Evolutionary conservation across 1,140 invertebrate genomes (phyloP), one percentile per base, ranked within the genome.

Genomic region (Magallana gigas): DNA sequence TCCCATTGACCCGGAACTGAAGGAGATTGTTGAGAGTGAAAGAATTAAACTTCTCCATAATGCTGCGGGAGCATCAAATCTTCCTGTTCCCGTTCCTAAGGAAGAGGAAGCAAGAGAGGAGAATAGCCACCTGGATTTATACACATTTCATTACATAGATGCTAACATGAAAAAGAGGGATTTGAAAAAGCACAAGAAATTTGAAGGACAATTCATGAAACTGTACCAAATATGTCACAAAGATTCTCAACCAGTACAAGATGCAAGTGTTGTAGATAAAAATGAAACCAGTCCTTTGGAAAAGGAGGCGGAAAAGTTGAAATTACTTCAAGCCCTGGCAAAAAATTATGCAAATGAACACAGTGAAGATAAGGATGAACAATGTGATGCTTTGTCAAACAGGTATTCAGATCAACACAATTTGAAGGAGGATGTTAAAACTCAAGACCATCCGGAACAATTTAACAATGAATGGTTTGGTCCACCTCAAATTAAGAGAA

Each of bases 11-110:
- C 64, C 82, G 36, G 56, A 84, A 57, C 14, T 84, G 36, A 86
- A 71, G 71, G 59, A 83, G n/a, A 18, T 56, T 57, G 18, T 83
- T 18, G 68, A 76, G 64, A 59, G 18, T n/a, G 56, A 87, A 2
- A 87, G 76, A 64, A 83, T 85, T 11, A 59, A 68, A 5, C 58
- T 85, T 76, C 8, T 87, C 11, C 58, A 76, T 80, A 85, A 85
- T 85, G 84, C 84, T 60, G 76, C 23, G 1, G 87, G 87, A 14
- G 11, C 76, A 5, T 59, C 83, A 86, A 71, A 57, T 62, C 29
- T 88, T 29, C 87, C 87, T 2, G 68, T 88, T 68, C 83, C 80
- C 83, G 18, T 76, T 23, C 36, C 18, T 5, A 76, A 29, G 36
- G 23, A 18, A 76, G 23, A 23, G 5, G 23, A 23, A 36, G 18